These are phyloP conservation scores for Ailuropoda melanoleuca DNA, from an alignment of 2,113 vertebrate species.

Conservation along the genomic window DNA sequence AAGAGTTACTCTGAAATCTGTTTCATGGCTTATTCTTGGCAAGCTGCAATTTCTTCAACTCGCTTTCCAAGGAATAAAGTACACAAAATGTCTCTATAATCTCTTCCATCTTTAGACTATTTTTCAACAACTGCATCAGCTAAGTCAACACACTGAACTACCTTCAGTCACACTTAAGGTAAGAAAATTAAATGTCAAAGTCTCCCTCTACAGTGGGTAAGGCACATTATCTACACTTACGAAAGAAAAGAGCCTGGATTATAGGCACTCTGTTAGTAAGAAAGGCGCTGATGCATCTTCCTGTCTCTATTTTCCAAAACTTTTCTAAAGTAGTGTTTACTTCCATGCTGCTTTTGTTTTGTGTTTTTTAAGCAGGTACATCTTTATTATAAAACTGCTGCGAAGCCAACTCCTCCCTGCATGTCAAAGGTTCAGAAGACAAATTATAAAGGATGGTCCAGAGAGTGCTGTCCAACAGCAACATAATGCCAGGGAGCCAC, in stretches of 20 bases:
- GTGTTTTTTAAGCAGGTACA: background rate
- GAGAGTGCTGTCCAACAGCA: background rate
- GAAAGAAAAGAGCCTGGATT: background rate
- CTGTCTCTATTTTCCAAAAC: background rate
- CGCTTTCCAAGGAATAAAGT: background rate
- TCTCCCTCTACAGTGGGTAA: background rate
- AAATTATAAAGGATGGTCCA: accelerated
- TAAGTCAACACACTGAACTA: background rate
- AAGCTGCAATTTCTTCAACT: background rate
- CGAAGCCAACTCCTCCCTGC: background rate
- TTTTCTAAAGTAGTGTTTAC: background rate
- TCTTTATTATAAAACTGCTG: background rate
- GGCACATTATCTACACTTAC: background rate
- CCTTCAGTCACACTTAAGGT: background rate
- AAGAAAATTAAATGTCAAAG: background rate
- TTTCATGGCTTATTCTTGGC: background rate
- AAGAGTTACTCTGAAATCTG: background rate
- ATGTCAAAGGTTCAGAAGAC: background rate
- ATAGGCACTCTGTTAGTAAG: background rate
- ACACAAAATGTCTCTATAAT: background rate
- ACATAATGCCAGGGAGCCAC: background rate
- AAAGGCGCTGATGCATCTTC: background rate
- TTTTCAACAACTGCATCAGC: background rate
- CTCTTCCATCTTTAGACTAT: background rate
- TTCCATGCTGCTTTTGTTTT: background rate